These are phyloP conservation scores for Holotrichia oblita DNA, from an alignment of 1,140 invertebrate species.

Conservation along the genomic window DNA sequence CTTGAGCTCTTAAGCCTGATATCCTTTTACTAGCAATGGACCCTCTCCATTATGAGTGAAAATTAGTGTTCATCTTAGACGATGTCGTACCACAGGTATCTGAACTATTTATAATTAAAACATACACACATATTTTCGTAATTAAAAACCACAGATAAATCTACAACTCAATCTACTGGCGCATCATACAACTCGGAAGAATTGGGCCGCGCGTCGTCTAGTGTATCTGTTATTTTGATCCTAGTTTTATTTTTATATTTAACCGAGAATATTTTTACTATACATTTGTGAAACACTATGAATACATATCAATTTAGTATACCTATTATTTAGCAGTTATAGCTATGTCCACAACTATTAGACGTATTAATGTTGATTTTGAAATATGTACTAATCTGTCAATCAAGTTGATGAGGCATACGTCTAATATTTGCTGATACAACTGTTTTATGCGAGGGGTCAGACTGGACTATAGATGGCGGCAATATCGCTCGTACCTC, in stretches of 20 bases:
- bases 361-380: background rate
- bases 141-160: too few relatives aligned
- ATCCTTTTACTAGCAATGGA: too few relatives aligned
- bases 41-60: too few relatives aligned
- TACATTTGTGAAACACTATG: background rate
- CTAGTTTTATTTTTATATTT: too few relatives aligned
- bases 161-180: too few relatives aligned
- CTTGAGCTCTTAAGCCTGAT: too few relatives aligned
- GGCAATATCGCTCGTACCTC: conserved; percentile 58
- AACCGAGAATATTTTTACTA: too few relatives aligned
- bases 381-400: background rate
- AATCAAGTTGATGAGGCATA: background rate
- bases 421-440: background rate
- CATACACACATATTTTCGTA: too few relatives aligned
- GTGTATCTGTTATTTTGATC: too few relatives aligned
- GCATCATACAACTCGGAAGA: background rate
- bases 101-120: too few relatives aligned
- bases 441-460: background rate
- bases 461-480: conserved; percentile 10
- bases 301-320: background rate
- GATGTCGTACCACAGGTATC: too few relatives aligned
- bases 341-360: background rate
- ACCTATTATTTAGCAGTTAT: background rate
- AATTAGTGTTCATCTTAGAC: too few relatives aligned
- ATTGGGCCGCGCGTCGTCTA: background rate